phyloP scores from a whole-genome alignment of 2,113 vertebrate species.

The Cyanoramphus novaezelandiae region DNA sequence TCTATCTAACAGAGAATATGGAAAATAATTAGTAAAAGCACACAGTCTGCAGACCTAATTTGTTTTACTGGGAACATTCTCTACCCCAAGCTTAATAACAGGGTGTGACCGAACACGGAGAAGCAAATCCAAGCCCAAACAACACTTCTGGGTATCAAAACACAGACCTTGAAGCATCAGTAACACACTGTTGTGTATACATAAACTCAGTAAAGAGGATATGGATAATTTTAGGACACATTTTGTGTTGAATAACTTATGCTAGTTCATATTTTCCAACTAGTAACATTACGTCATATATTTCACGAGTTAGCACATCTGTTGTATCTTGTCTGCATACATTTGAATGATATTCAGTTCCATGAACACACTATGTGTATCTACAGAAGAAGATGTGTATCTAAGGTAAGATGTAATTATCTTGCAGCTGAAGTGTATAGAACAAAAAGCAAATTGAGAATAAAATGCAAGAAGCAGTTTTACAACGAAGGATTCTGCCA shows the following conservation, averaged over 20 bases:
- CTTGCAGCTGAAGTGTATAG: slow-evolving; percentile 9
- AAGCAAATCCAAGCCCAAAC: slow-evolving; percentile 38
- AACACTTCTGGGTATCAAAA: background rate
- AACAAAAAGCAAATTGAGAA: background rate
- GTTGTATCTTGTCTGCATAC: background rate
- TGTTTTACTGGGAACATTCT: slow-evolving; percentile 1
- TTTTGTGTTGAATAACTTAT: slow-evolving; percentile 2
- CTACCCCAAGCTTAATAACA: background rate
- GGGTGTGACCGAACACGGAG: background rate
- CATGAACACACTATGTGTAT: background rate
- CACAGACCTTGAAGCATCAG: background rate
- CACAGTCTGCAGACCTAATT: background rate
- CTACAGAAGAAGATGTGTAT: background rate
- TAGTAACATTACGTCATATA: slow-evolving; percentile 12
- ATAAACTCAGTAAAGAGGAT: slow-evolving; percentile 16
- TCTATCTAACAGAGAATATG: background rate
- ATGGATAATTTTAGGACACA: slow-evolving; percentile 2
- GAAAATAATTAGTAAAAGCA: slow-evolving; percentile 50
- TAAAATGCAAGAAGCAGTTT: background rate
- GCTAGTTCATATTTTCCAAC: background rate
- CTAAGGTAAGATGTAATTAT: background rate
- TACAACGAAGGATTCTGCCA: slow-evolving; percentile 18
- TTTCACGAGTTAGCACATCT: slow-evolving; percentile 7
- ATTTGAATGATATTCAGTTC: background rate
- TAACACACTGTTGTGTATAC: background rate